Conservation (phyloP, 2,797 vertebrate species). For the Graptemys geographica region DNA sequence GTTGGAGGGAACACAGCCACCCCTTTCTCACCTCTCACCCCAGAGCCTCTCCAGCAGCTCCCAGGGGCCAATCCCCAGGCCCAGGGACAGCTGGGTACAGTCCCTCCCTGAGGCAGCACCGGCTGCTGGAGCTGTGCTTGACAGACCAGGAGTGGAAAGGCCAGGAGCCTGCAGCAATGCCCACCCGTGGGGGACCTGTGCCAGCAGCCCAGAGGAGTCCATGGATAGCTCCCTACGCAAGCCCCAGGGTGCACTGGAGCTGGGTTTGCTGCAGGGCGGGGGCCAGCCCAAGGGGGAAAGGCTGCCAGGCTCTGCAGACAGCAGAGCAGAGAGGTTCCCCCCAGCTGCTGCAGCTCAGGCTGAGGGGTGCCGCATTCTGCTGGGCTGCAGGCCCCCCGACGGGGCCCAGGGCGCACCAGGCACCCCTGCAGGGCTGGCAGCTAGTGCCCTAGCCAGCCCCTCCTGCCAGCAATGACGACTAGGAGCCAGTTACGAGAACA, state of each 20-base stretch:
- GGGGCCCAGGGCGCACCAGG: too few relatives aligned
- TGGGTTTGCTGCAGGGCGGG: not conserved
- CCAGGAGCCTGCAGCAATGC: not conserved
- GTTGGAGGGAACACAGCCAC: not conserved
- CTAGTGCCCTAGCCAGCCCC: too few relatives aligned
- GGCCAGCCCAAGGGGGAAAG: not conserved
- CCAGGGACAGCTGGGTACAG: too few relatives aligned
- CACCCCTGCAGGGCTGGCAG: too few relatives aligned
- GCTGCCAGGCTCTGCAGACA: not conserved
- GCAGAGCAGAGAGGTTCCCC: not conserved
- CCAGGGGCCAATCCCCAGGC: not conserved
- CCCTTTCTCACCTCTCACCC: not conserved
- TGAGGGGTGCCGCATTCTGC: too few relatives aligned
- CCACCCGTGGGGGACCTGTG: accelerated
- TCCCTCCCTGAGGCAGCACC: not conserved
- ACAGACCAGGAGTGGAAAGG: not conserved
- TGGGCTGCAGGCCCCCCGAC: not conserved
- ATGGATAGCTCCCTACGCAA: too few relatives aligned
- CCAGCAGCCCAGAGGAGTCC: not conserved
- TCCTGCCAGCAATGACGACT: not conserved
- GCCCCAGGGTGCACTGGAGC: too few relatives aligned
- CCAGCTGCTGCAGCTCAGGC: not conserved
- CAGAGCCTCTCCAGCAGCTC: too few relatives aligned
- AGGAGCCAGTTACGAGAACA: not conserved
- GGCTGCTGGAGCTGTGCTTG: too few relatives aligned